Base-by-base conservation (phyloP, 1,140 invertebrate genomes). In the Formica exsecta region DNA sequence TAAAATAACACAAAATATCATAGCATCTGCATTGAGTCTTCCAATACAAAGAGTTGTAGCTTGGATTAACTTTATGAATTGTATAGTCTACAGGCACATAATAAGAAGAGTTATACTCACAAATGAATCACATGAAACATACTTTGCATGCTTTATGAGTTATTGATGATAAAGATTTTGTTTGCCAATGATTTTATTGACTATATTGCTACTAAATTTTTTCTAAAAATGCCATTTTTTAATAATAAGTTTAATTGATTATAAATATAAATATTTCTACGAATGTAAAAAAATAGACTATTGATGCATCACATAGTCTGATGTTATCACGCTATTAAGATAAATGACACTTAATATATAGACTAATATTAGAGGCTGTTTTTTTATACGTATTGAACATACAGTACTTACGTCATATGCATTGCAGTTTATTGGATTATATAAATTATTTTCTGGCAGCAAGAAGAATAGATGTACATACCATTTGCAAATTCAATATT, bases 1-100 rank as follows among this genome's bases (percentile, higher is more conserved):
- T 51, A 13, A 70, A 75, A 89, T 66, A 66, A 85, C 54, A 25
- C 41, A 32, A 38, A 0, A 36, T 61, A 54, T 38, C 16, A 0
- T 59, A 36, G 11, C 57, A n/a, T n/a, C 36, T 75, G 66, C 62
- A 68, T 41, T 19, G 9, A 79, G 48, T 86, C 85, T 86, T 86
- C 76, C 65, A 80, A 51, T 25, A 86, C 2, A 51, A 81, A 59
- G 44, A 66, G 3, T 61, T 54, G 7, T 76, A 32, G 36, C 8
- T 65, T 54, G 32, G 13, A 36, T 22, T 16, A 68, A 48, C n/a
- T 57, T 75, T 25, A 77, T 38, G 22, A 51, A 79, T 25, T 85
- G 57, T 54, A 36, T 66, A 77, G 32, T 32, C 22, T 25, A 9
- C 48, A 22, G 13, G n/a, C 11, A 51, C 5, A 41, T 65, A 65